phyloP scores from a whole-genome alignment of 2,888 invertebrate genomes.

The Ormyrus pomaceus region DNA sequence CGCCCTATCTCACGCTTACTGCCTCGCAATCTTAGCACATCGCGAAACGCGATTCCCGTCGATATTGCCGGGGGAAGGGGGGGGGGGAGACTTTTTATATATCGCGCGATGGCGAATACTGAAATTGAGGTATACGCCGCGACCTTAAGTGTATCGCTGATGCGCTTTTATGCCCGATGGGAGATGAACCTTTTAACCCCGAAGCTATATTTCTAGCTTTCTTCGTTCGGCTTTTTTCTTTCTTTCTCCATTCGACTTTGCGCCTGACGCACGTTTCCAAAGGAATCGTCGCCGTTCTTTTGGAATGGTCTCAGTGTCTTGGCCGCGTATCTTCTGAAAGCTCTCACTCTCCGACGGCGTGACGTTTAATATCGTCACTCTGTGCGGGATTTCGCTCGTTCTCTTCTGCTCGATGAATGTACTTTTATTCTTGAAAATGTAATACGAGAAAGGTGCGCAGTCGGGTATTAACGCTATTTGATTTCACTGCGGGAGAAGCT shows the following conservation, averaged over 20 bases:
- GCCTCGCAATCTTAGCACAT: neutral
- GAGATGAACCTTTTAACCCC: slow-evolving; percentile 22
- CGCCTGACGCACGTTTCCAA: slow-evolving; percentile 19
- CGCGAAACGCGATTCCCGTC: neutral
- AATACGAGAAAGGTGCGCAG: neutral
- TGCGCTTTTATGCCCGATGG: slow-evolving; percentile 26
- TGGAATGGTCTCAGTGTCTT: slow-evolving; percentile 8
- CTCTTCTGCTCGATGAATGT: slow-evolving; percentile 3
- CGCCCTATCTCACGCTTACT: neutral
- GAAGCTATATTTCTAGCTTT: slow-evolving; percentile 13
- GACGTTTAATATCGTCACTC: slow-evolving; percentile 3
- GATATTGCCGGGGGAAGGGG: neutral
- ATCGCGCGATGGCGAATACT: neutral
- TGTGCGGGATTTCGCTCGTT: neutral
- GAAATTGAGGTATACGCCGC: slow-evolving; percentile 5
- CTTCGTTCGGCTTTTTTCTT: neutral
- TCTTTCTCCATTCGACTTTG: slow-evolving; percentile 1
- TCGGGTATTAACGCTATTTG: slow-evolving; percentile 26
- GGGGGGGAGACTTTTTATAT: neutral
- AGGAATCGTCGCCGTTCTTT: slow-evolving; percentile 30
- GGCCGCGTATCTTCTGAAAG: slow-evolving; percentile 10
- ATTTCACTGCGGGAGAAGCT: slow-evolving; percentile 11
- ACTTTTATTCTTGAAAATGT: slow-evolving; percentile 9
- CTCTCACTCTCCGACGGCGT: neutral
- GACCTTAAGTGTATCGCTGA: slow-evolving; percentile 21